Percentiles rank a stretch among this genome's conserved stretches.
Evolutionary conservation across 2,797 vertebrate species (phyloP).

Genomic region (Crocidura indochinensis): DNA sequence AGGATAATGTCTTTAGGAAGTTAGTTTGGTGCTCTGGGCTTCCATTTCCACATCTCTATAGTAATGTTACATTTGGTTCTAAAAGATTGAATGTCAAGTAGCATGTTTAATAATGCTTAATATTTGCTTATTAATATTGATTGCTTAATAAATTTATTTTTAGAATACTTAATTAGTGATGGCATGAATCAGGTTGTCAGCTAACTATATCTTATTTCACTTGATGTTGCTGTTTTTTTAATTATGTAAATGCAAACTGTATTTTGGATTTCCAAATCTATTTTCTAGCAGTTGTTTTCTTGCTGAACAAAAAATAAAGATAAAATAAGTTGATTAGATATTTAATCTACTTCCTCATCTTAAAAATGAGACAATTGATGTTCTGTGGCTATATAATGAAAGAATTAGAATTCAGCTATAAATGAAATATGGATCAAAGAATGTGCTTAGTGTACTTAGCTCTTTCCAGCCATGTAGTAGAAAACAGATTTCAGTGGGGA

Average conservation of each 20-base stretch:
- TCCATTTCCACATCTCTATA: neutral
- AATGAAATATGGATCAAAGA: neutral
- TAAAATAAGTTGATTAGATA: neutral
- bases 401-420: neutral
- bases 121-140: neutral
- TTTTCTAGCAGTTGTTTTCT: neutral
- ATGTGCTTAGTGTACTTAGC: too few relatives aligned
- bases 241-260: neutral
- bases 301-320: conserved; percentile 39
- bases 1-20: neutral
- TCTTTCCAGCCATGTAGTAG: too few relatives aligned
- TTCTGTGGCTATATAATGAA: neutral
- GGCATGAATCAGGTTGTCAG: neutral
- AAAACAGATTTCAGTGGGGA: neutral
- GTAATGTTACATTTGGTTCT: neutral
- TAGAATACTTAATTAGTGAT: neutral
- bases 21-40: neutral
- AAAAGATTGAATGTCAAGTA: neutral
- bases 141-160: conserved; percentile 6
- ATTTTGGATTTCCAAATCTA: neutral
- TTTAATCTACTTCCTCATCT: neutral
- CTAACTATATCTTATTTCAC: neutral
- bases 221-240: conserved; percentile 13
- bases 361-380: neutral
- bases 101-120: neutral